Conservation (phyloP, 2,888 invertebrate species). For the Lycia hirtaria region DNA sequence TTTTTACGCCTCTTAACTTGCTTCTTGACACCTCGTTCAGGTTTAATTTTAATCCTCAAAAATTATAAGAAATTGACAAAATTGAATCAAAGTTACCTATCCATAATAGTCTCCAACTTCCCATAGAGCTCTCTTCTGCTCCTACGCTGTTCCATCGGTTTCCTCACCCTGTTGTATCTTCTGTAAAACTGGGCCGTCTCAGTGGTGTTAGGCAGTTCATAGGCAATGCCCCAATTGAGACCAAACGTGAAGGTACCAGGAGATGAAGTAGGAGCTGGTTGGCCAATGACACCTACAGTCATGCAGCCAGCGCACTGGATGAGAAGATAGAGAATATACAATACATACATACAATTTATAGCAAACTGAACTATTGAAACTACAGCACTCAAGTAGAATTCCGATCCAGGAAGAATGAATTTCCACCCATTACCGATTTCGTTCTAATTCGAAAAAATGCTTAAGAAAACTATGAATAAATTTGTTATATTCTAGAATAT, state of each 20-base stretch:
- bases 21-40: too few species aligned
- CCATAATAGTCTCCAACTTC: slow-evolving; percentile 88
- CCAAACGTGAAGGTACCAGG: slow-evolving; percentile 88
- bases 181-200: slow-evolving; percentile 71
- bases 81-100: slow-evolving; percentile 67
- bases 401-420: too few species aligned
- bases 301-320: slow-evolving; percentile 86
- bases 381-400: too few species aligned
- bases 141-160: slow-evolving; percentile 84
- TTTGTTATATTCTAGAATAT: too few species aligned
- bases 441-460: too few species aligned
- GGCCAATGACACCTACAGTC: slow-evolving; percentile 81
- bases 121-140: slow-evolving; percentile 88
- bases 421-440: too few species aligned
- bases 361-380: too few species aligned
- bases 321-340: not conserved
- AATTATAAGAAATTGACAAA: not conserved
- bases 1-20: too few species aligned
- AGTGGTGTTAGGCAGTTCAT: slow-evolving; percentile 85
- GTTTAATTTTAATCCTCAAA: not conserved
- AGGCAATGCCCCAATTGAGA: slow-evolving; percentile 90
- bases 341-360: too few species aligned
- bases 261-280: slow-evolving; percentile 73
- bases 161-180: slow-evolving; percentile 57
- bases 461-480: too few species aligned